Conservation (phyloP, 2,797 vertebrate genomes). For the Hephaestus fuliginosus region DNA sequence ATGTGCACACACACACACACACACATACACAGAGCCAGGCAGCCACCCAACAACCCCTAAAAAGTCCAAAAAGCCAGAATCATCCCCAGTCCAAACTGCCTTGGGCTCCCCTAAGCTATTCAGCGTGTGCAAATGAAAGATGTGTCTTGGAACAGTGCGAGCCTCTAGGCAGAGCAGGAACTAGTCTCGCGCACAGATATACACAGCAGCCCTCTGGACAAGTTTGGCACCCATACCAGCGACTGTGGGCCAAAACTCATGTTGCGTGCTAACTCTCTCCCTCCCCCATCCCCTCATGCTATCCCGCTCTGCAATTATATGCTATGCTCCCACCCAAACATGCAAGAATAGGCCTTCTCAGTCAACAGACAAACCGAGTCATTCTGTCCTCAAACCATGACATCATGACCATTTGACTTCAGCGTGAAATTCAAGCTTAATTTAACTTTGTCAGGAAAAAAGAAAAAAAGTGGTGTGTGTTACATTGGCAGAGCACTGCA, state of each 20-base stretch:
- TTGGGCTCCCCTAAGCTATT: slow-evolving; percentile 77
- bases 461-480: slow-evolving; percentile 65
- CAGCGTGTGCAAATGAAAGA: slow-evolving; percentile 83
- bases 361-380: slow-evolving; percentile 86
- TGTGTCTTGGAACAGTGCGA: slow-evolving; percentile 75
- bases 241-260: slow-evolving; percentile 82
- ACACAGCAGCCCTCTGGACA: slow-evolving; percentile 83
- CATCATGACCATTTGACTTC: slow-evolving; percentile 87
- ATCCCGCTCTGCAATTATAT: slow-evolving; percentile 87
- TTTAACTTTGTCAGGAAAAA: slow-evolving; percentile 81
- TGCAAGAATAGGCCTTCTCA: slow-evolving; percentile 87
- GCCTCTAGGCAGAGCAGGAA: slow-evolving; percentile 73
- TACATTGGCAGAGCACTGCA: slow-evolving; percentile 66
- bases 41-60: slow-evolving; percentile 61
- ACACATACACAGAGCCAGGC: slow-evolving; percentile 44
- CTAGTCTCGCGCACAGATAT: slow-evolving; percentile 67
- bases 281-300: slow-evolving; percentile 83
- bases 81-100: slow-evolving; percentile 69
- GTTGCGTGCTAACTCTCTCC: slow-evolving; percentile 86
- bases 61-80: slow-evolving; percentile 68
- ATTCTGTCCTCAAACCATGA: slow-evolving; percentile 87
- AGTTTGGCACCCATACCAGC: slow-evolving; percentile 79
- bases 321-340: slow-evolving; percentile 86
- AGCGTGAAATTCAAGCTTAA: slow-evolving; percentile 83
- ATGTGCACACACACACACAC: slow-evolving; percentile 28